Base-by-base conservation (phyloP, 2,888 invertebrate species). In the Dorcus hopei region DNA sequence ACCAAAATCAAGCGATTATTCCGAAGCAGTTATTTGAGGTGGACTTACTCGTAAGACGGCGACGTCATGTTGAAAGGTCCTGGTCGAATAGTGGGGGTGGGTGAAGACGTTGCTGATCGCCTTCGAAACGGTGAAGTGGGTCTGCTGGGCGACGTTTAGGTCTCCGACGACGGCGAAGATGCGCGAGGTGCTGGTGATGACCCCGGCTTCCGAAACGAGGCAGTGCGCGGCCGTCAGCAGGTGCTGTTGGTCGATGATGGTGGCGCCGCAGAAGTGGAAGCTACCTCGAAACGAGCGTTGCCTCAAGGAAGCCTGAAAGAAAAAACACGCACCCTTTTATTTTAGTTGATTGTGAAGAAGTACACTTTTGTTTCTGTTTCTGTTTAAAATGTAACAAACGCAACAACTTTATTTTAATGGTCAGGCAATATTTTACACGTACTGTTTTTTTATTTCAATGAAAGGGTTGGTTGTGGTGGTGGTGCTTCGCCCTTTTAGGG, bases 181-280 rank as follows among this genome's bases (percentile, higher is more conserved):
- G 4, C 33, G 38, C n/a, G 45, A 26, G 2, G 60, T 45, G 5
- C 45, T 19, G 7, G 56, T 33, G 11, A 51, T 14, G 9, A 43
- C 33, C 7, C 49, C 48, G n/a, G 38, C 54, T 5, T 33, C 26
- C 11, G 38, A 14, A 16, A 38, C 38, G 7, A 56, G 49, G n/a
- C 59, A 59, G n/a, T 59, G 56, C 1, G 59, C 59, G 3, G 59
- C 56, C 43, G 59, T 59, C 3, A 59, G 19, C 2, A 59, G 39
- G 41, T 59, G 52, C 3, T 33, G 52, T 9, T 9, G 9, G 33
- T 57, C 53, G 16, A 59, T 49, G 9, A 59, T 59, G 23, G 59
- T 38, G 9, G 53, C 59, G 38, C 59, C 59, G 45, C 59, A 59
- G 56, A 57, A 59, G 49, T 59, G 59, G 38, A 38, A 45, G 11